Conservation (phyloP, 2,113 vertebrate genomes). For the Pholis gunnellus region DNA sequence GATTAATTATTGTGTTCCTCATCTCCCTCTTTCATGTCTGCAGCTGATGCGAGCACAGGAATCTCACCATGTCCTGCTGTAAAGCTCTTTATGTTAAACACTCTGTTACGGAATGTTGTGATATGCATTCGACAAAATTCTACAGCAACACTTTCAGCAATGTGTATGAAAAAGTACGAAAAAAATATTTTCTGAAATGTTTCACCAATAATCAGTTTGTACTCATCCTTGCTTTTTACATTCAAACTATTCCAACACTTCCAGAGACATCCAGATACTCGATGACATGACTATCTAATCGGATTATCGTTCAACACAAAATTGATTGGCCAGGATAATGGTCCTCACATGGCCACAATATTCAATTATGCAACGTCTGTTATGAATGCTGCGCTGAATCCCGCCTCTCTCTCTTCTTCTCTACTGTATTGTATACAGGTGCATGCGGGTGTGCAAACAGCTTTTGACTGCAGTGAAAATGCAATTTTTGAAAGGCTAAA, state of each 20-base stretch:
- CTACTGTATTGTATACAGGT: no score
- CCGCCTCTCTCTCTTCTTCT: background rate
- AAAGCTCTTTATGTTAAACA: background rate
- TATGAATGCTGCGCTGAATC: background rate
- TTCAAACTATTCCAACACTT: background rate
- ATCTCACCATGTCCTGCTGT: background rate
- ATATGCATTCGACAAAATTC: background rate
- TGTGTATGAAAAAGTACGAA: background rate
- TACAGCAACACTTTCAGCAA: background rate
- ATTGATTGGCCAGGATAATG: background rate
- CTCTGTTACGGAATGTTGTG: background rate
- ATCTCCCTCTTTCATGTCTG: background rate
- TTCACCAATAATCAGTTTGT: background rate
- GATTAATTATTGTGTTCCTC: slow-evolving; percentile 53
- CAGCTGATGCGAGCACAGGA: background rate
- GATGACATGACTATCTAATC: background rate
- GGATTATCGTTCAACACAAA: background rate
- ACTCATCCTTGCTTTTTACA: background rate
- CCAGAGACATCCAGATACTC: background rate
- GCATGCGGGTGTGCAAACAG: no score
- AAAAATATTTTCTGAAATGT: background rate
- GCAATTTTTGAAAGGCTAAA: no score
- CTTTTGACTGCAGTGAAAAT: background rate
- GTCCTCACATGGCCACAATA: background rate
- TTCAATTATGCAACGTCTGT: background rate